These are phyloP conservation scores for Pocota personata DNA, from an alignment of 2,888 invertebrate species.

Conservation along the genomic window DNA sequence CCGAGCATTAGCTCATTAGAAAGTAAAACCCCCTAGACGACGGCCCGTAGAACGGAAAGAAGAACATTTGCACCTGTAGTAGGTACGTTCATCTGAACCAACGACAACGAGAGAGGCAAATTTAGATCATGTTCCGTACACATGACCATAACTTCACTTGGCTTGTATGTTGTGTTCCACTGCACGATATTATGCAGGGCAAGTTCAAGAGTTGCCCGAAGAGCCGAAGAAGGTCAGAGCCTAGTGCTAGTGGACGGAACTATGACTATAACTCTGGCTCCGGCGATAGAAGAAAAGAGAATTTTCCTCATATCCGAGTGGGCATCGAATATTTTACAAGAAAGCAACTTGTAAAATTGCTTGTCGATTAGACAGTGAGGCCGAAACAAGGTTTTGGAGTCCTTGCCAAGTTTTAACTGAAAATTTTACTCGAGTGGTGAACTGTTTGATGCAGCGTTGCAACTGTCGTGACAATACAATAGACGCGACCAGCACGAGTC, in stretches of 20 bases:
- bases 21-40: constrained; percentile 55
- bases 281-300: constrained; percentile 19
- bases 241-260: constrained; percentile 18
- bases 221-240: constrained; percentile 63
- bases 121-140: constrained; percentile 63
- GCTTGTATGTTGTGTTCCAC: constrained; percentile 46
- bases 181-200: constrained; percentile 70
- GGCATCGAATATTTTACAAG: constrained; percentile 61
- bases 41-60: constrained; percentile 17
- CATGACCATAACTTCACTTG: constrained; percentile 33
- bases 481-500: too few relatives aligned
- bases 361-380: constrained; percentile 31
- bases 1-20: constrained; percentile 59
- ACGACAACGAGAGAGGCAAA: constrained; percentile 27
- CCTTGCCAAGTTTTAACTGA: neutral
- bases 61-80: constrained; percentile 54
- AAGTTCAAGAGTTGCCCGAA: constrained; percentile 69
- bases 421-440: too few relatives aligned
- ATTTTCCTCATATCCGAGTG: constrained; percentile 40
- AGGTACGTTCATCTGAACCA: constrained; percentile 18
- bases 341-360: constrained; percentile 39
- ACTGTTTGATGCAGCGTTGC: too few relatives aligned
- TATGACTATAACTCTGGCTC: neutral
- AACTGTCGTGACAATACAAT: too few relatives aligned
- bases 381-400: neutral